Base-by-base conservation (phyloP, 2,113 vertebrate species). In the Polyodon spathula region DNA sequence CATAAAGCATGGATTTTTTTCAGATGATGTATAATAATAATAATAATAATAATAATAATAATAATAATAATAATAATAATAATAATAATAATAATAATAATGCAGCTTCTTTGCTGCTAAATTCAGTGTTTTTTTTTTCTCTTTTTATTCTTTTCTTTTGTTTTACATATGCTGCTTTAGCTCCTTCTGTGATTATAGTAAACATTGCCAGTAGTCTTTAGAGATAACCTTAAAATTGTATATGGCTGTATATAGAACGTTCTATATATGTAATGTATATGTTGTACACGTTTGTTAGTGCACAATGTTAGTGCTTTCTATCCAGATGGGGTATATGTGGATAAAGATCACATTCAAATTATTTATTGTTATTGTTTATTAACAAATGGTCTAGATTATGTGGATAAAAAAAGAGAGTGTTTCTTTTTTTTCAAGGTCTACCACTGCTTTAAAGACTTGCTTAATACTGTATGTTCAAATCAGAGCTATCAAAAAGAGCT, bases 221-320 rank as follows among this genome's bases (percentile, higher is more conserved):
- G 86, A 82, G 63, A 74, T 79, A 82, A 69, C 71, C 80, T 77
- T 79, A 80, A 78, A 79, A 69, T 72, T 86, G 83, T 87, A 86
- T 80, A 88, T 89, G 84, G 81, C 83, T 92, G 89, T 95, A 86
- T 84, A 92, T 87, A 89, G 75, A 83, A 88, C 84, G 70, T 82
- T 90, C 84, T 90, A 88, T 85, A 87, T 78, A 87, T 81, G 81
- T 88, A 82, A 87, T 86, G 78, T 86, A 86, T 76, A 86, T 86
- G 86, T 85, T 84, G 83, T 86, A 82, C 68, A 85, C 80, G 82
- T 88, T 81, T 86, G 82, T 81, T 84, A 81, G 79, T 84, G 82
- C 81, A 77, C 73, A 63, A 68, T 68, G 74, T 71, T 79, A 74
- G 77, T 60, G 72, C 78, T 75, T 81, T 85, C 77, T 84, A 74